Evolutionary conservation across 2,113 vertebrate species (phyloP).

Genomic region (Notarius quadriscutis): DNA sequence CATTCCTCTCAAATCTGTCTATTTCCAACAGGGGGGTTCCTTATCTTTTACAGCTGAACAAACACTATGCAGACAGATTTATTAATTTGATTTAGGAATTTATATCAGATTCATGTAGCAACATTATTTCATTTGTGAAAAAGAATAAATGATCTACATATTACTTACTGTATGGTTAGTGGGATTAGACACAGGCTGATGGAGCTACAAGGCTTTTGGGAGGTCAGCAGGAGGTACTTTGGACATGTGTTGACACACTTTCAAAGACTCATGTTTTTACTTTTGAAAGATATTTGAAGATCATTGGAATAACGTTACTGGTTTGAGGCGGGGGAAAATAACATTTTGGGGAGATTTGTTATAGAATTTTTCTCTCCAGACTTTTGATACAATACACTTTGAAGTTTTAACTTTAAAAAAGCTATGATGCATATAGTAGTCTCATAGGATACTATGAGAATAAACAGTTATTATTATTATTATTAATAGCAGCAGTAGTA

Average conservation of each 20-base stretch:
- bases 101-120: background rate
- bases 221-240: background rate
- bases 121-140: background rate
- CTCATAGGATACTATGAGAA: no score
- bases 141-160: background rate
- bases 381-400: no score
- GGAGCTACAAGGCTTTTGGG: no score
- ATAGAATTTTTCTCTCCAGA: no score
- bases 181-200: background rate
- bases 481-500: no score
- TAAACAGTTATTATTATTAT: no score
- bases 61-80: slow-evolving; percentile 32
- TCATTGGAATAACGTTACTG: background rate
- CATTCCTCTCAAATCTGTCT: slow-evolving; percentile 54
- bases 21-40: slow-evolving; percentile 44
- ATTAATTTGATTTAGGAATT: background rate
- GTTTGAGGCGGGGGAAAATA: background rate
- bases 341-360: background rate
- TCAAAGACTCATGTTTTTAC: slow-evolving; percentile 3
- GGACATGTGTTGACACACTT: slow-evolving; percentile 1
- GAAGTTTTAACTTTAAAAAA: no score
- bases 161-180: background rate
- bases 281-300: slow-evolving; percentile 11
- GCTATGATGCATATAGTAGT: no score
- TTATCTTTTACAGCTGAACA: slow-evolving; percentile 52